A percentile compares a stretch with the other conserved stretches of the same genome.
Evolutionary conservation across 2,113 vertebrate genomes (phyloP).

Genomic region (Tor tambroides): DNA sequence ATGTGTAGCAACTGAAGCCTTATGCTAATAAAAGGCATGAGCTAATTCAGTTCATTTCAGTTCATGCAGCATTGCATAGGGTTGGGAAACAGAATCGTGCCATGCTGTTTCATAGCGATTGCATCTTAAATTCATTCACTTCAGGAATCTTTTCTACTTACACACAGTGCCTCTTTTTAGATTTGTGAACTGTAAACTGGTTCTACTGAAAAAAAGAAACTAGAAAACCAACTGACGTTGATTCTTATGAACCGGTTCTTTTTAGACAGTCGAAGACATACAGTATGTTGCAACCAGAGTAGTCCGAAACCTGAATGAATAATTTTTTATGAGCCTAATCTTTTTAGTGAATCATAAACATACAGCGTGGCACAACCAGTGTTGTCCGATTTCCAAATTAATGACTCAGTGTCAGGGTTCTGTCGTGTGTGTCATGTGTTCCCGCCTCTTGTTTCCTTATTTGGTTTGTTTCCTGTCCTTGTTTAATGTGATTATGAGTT

Average conservation of each 20-base stretch:
- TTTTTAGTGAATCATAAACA: neutral
- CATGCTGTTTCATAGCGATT: neutral
- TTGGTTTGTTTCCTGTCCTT: too few species aligned
- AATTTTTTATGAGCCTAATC: neutral
- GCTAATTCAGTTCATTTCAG: neutral
- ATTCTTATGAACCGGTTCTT: neutral
- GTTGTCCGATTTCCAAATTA: neutral
- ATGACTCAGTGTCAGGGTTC: too few species aligned
- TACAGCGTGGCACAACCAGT: neutral
- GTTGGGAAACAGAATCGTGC: neutral
- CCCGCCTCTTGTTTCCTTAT: too few species aligned
- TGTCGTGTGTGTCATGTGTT: too few species aligned
- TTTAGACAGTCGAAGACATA: too few species aligned
- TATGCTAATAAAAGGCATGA: constrained; percentile 6
- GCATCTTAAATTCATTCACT: neutral
- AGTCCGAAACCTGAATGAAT: neutral
- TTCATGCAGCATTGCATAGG: neutral
- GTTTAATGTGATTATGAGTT: too few species aligned
- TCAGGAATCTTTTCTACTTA: neutral
- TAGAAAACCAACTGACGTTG: neutral
- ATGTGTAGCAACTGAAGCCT: neutral
- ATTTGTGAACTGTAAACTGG: neutral
- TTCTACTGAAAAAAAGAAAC: too few species aligned
- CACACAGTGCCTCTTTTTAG: neutral
- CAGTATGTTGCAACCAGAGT: neutral